A percentile compares a stretch with the other conserved stretches of the same genome.
These are phyloP conservation scores for Drosophila kokeensis DNA, from an alignment of 2,888 invertebrate species.

Conservation along the genomic window DNA sequence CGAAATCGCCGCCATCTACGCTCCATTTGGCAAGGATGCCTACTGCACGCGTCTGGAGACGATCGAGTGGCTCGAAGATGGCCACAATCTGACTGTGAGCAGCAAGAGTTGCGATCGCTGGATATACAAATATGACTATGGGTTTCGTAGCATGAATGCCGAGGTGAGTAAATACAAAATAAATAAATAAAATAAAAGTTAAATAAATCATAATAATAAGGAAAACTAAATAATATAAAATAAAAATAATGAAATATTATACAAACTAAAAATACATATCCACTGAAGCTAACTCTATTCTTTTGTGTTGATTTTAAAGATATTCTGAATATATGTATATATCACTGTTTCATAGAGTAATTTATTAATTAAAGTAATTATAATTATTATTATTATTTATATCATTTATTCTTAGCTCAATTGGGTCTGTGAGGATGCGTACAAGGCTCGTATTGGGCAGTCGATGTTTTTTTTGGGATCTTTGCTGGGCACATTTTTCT, in stretches of 20 bases:
- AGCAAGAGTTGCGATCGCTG: constrained; percentile 85
- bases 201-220: neutral
- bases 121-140: constrained; percentile 86
- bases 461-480: constrained; percentile 87
- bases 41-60: constrained; percentile 74
- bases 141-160: constrained; percentile 87
- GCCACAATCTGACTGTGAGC: constrained; percentile 68
- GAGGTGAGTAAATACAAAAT: constrained; percentile 84
- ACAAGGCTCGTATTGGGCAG: constrained; percentile 87
- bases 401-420: constrained; percentile 26
- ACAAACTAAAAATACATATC: neutral
- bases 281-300: neutral
- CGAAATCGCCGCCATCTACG: constrained; percentile 77
- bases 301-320: neutral
- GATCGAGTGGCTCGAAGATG: constrained; percentile 44
- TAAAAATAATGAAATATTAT: neutral
- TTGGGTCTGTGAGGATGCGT: constrained; percentile 85
- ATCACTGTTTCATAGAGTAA: neutral
- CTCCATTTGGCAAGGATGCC: constrained; percentile 70
- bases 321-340: neutral
- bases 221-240: neutral
- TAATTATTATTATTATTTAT: neutral
- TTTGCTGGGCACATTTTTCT: constrained; percentile 86
- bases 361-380: neutral
- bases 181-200: neutral